Conservation (phyloP, 1,140 invertebrate species). For the Cotesia vestalis region DNA sequence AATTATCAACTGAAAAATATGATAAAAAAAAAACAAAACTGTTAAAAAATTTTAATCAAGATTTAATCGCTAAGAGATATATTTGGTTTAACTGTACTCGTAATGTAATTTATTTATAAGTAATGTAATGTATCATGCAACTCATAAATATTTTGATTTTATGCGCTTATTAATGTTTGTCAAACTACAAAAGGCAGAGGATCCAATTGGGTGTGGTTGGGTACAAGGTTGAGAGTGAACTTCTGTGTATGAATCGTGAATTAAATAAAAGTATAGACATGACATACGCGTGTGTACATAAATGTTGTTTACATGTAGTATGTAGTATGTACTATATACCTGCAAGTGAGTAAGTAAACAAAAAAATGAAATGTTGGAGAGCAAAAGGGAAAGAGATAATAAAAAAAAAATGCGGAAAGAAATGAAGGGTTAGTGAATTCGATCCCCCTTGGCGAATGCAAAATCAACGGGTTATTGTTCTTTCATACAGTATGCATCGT, state of each 20-base stretch:
- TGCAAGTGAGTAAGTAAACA: neutral
- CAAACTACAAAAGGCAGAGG: slow-evolving; percentile 24
- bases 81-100: too few relatives aligned
- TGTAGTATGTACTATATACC: neutral
- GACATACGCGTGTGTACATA: neutral
- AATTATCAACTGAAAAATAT: slow-evolving; percentile 21
- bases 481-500: slow-evolving; percentile 24
- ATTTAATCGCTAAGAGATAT: too few relatives aligned
- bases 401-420: slow-evolving; percentile 31
- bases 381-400: slow-evolving; percentile 26
- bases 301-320: neutral
- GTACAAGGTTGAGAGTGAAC: slow-evolving; percentile 17
- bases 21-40: neutral
- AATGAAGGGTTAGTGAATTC: slow-evolving; percentile 39
- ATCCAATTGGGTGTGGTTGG: slow-evolving; percentile 22
- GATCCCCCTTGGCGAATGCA: slow-evolving; percentile 36
- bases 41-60: neutral
- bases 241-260: too few relatives aligned
- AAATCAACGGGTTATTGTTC: slow-evolving; percentile 43
- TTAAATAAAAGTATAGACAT: neutral
- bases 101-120: too few relatives aligned
- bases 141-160: slow-evolving; percentile 25
- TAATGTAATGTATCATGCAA: neutral
- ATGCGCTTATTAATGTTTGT: neutral
- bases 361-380: neutral